Evolutionary conservation across 2,888 invertebrate species (phyloP), one percentile per base, ranked within the genome.

Genomic region (Pseudoips prasinana): DNA sequence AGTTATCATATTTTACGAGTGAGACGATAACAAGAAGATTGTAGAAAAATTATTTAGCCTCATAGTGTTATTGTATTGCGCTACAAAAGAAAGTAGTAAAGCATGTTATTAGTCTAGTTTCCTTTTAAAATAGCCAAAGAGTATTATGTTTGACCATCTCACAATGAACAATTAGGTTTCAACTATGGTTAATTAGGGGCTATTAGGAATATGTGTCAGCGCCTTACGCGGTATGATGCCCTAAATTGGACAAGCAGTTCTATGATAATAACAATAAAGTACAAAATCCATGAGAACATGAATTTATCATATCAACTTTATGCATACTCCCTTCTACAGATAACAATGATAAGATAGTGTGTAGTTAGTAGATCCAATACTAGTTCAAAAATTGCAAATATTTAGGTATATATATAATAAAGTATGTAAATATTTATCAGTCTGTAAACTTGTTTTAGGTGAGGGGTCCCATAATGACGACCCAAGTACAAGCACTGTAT

Each of bases 401-500:
- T n/a, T n/a, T n/a, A n/a, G n/a, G n/a, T n/a, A n/a, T n/a, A n/a
- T n/a, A n/a, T n/a, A n/a, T n/a, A n/a, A n/a, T n/a, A n/a, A n/a
- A n/a, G n/a, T n/a, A n/a, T n/a, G n/a, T n/a, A n/a, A n/a, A n/a
- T n/a, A n/a, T 59, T 46, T 62, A 64, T 66, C 72, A 67, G 71
- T 70, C 48, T 66, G 64, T 76, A 53, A 66, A 69, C 65, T 87
- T 86, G 83, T 89, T 89, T 75, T 88, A 89, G 89, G 87, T 87
- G 73, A 70, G 57, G 76, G 73, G 73, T 76, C 70, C 63, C 69
- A 78, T 58, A 57, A 91, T 91, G 91, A 79, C 86, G 58, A 82
- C 89, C 71, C 90, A 96, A 93, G 96, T 94, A 45, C 91, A 92
- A 77, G 96, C 95, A 23, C 84, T 98, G 61, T 98, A 98, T 82